Conservation (phyloP, 2,888 invertebrate species). For the Drosophila ezoana region DNA sequence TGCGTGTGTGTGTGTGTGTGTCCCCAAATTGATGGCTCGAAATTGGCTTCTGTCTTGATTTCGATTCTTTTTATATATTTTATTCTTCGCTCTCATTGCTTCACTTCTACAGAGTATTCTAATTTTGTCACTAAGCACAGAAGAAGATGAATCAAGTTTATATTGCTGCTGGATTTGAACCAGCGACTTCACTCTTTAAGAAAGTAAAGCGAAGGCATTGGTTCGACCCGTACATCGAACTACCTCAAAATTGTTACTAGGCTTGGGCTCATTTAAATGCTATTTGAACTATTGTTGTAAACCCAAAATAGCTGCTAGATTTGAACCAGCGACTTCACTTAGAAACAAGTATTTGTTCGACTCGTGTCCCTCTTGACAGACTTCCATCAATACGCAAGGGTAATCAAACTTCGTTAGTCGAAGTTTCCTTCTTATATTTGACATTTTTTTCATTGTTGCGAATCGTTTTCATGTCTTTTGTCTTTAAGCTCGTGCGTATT, state of each 20-base stretch:
- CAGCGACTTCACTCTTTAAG: too few species aligned
- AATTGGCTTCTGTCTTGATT: conserved; percentile 68
- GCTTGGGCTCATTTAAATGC: too few species aligned
- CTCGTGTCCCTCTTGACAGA: too few species aligned
- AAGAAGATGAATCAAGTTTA: too few species aligned
- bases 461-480: conserved; percentile 23
- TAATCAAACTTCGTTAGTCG: not conserved
- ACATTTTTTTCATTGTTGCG: conserved; percentile 9
- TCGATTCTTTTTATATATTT: conserved; percentile 24
- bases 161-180: too few species aligned
- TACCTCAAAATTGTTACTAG: too few species aligned
- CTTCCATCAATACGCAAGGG: not conserved
- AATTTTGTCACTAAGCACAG: not conserved
- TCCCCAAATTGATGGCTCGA: conserved; percentile 59
- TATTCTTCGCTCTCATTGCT: conserved; percentile 4
- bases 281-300: too few species aligned
- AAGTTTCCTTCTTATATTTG: not conserved
- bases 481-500: conserved; percentile 21
- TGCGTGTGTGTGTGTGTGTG: conserved; percentile 38
- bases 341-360: too few species aligned
- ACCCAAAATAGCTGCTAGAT: too few species aligned
- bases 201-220: too few species aligned
- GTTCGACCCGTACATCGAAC: too few species aligned
- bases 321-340: too few species aligned
- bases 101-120: not conserved